Evolutionary conservation across 2,113 vertebrate species (phyloP).

Genomic region (Forbesichthys agassizii): DNA sequence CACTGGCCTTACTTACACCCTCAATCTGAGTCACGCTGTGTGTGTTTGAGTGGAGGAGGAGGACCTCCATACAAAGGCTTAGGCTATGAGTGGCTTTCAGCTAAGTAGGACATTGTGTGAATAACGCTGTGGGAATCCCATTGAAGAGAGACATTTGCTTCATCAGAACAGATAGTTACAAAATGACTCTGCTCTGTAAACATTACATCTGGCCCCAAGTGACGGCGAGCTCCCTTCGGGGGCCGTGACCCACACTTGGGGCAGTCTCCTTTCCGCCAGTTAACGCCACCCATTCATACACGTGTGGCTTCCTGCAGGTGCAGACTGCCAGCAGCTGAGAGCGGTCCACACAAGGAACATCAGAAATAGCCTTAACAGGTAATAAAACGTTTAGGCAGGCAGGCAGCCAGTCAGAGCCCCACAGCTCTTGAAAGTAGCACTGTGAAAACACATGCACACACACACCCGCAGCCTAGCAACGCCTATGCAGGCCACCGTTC

Average conservation of each 20-base stretch:
- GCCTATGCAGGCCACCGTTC: conserved; percentile 16
- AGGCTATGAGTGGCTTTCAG: too few relatives aligned
- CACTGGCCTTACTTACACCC: too few relatives aligned
- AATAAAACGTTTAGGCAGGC: conserved; percentile 75
- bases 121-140: too few relatives aligned
- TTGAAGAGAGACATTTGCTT: conserved; percentile 26
- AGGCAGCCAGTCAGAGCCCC: conserved; percentile 43
- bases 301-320: conserved; percentile 64
- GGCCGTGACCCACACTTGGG: too few relatives aligned
- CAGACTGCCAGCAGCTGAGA: conserved; percentile 75
- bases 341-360: conserved; percentile 42
- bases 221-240: too few relatives aligned
- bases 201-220: too few relatives aligned
- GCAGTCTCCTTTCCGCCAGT: background rate
- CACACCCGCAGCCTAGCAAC: background rate
- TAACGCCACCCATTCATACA: conserved; percentile 7
- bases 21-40: too few relatives aligned
- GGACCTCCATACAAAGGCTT: too few relatives aligned
- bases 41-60: too few relatives aligned
- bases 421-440: conserved; percentile 57
- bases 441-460: conserved; percentile 58
- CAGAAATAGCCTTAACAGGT: conserved; percentile 78
- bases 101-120: too few relatives aligned
- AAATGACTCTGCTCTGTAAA: too few relatives aligned
- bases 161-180: too few relatives aligned